Base-by-base conservation (phyloP, 2,797 vertebrate genomes). In the Pangasius mekongensis region DNA sequence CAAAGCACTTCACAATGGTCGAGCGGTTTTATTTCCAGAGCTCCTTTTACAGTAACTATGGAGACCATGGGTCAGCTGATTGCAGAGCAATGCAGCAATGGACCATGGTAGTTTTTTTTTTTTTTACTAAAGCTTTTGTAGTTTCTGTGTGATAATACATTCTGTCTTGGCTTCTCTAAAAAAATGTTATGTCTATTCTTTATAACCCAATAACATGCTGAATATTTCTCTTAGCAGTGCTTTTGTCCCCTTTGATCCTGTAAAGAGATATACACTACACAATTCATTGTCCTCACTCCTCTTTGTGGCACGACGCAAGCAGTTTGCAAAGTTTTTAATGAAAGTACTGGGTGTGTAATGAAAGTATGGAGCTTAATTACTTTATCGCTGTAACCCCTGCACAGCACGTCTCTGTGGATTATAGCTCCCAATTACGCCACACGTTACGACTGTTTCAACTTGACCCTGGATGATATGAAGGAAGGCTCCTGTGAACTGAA, bases 331-430 rank as follows among this genome's bases (percentile, higher is more conserved):
- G 85, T 49, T 87, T 87, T 91, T 56, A 83, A 54, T 18, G 62
- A 88, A 64, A 33, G 3, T 89, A 85, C 76, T 24, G 71, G 36
- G 33, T 85, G 87, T 89, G 80, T 92, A 94, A 94, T 94, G 92
- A 93, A 87, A 90, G 91, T 90, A 92, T 91, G 87, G 90, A 90
- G 91, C 89, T 91, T 93, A 90, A 94, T 93, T 91, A 93, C 84
- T 87, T 86, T 85, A 91, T 90, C n/a, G 91, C 89, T 60, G 20
- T 64, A 1, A 36, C 85, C 90, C 92, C 85, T 77, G 69, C 87
- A 90, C 90, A 56, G 39, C 58, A 89, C 67, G 84, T 86, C 73
- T 91, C 93, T 86, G 90, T 90, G 85, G 88, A 92, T 86, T 58
- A 33, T 84, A 89, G 87, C 83, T 87, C 88, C 90, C 86, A 85